Evolutionary conservation across 2,113 vertebrate species (phyloP).

Genomic region (Neodon shergylaensis): DNA sequence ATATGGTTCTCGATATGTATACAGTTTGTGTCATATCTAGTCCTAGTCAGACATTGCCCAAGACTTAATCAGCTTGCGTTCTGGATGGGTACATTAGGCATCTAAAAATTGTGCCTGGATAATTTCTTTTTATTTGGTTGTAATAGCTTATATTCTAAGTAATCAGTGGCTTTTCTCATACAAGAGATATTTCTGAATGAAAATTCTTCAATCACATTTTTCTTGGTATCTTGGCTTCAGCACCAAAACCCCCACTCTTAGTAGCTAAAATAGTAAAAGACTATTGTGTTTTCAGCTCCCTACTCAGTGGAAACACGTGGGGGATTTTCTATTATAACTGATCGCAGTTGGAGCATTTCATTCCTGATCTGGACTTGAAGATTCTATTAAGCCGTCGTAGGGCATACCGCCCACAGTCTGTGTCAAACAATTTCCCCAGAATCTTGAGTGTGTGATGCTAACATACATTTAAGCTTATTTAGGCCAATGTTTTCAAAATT

Average conservation of each 20-base stretch:
- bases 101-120: constrained; percentile 18
- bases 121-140: constrained; percentile 48
- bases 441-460: constrained; percentile 28
- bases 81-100: neutral
- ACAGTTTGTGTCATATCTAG: neutral
- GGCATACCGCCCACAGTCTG: constrained; percentile 75
- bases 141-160: neutral
- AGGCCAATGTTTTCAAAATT: constrained; percentile 78
- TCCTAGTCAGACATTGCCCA: neutral
- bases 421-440: constrained; percentile 74
- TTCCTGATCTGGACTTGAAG: constrained; percentile 80
- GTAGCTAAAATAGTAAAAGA: constrained; percentile 56
- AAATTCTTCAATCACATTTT: constrained; percentile 1
- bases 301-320: constrained; percentile 73
- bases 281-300: constrained; percentile 72
- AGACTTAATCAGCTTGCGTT: constrained; percentile 1
- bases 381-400: constrained; percentile 70
- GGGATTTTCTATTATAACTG: constrained; percentile 80
- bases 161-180: constrained; percentile 4
- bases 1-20: neutral
- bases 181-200: constrained; percentile 58
- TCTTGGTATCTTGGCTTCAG: constrained; percentile 23
- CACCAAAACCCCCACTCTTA: constrained; percentile 53
- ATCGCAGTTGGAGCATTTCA: constrained; percentile 82
- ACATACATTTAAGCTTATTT: constrained; percentile 70